Conservation (phyloP, 2,797 vertebrate species). For the Sebastolobus alascanus region DNA sequence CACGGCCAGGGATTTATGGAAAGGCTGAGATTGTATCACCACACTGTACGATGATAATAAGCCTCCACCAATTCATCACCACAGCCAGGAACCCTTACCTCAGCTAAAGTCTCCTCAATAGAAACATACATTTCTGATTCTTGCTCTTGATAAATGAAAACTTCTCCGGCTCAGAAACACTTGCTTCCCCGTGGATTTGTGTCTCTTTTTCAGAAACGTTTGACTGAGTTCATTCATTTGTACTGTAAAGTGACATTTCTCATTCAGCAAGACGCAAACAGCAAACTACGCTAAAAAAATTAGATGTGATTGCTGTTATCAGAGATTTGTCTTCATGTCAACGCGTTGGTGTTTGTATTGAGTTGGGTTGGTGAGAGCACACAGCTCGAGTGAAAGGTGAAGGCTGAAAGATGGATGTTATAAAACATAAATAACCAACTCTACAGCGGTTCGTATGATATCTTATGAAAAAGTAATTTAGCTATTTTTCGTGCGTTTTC, state of each 20-base stretch:
- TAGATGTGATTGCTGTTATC: constrained; percentile 33
- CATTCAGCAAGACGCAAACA: constrained; percentile 39
- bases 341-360: fast-evolving
- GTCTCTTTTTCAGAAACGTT: constrained; percentile 45
- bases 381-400: too few relatives aligned
- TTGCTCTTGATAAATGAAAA: constrained; percentile 67
- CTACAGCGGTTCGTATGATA: too few relatives aligned
- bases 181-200: constrained; percentile 21
- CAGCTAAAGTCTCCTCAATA: constrained; percentile 76
- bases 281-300: background rate
- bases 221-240: constrained; percentile 47
- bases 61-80: constrained; percentile 72
- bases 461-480: too few relatives aligned
- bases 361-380: too few relatives aligned
- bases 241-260: constrained; percentile 20
- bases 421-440: too few relatives aligned
- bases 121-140: constrained; percentile 61
- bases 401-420: too few relatives aligned
- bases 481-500: too few relatives aligned
- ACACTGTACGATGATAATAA: constrained; percentile 71
- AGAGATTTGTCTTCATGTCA: constrained; percentile 4
- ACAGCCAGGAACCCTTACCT: constrained; percentile 70
- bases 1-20: constrained; percentile 67
- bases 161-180: constrained; percentile 48
- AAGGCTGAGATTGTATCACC: constrained; percentile 73